These are phyloP conservation scores for Cosmia pyralina DNA, from an alignment of 2,888 invertebrate species.

Conservation along the genomic window DNA sequence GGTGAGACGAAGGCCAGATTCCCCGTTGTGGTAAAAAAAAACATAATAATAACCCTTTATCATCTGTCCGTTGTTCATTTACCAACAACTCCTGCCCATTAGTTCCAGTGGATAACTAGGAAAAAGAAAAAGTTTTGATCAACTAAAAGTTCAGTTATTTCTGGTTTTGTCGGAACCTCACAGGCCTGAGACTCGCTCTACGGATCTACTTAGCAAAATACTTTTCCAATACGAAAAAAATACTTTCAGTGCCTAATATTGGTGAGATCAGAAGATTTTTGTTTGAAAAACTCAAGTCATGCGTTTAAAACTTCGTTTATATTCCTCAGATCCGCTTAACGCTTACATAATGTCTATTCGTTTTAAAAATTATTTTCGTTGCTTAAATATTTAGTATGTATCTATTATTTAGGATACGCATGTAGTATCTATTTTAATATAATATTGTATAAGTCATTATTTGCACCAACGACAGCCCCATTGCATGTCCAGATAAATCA, in stretches of 20 bases:
- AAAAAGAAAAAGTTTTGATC: constrained; percentile 59
- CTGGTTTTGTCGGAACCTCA: constrained; percentile 37
- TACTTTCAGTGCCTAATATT: constrained; percentile 27
- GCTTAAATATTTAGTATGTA: too few relatives aligned
- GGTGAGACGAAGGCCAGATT: background rate
- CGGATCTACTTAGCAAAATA: constrained; percentile 41
- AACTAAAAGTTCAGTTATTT: constrained; percentile 42
- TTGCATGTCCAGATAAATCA: too few relatives aligned
- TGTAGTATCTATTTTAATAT: too few relatives aligned
- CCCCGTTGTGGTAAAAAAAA: background rate
- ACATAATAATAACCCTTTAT: background rate
- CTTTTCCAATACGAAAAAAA: constrained; percentile 54
- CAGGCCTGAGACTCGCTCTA: constrained; percentile 4
- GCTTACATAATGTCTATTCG: constrained; percentile 13
- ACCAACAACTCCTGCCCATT: background rate
- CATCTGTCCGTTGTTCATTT: constrained; percentile 16
- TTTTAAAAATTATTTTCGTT: too few relatives aligned
- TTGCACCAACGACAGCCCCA: too few relatives aligned
- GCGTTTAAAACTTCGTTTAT: constrained; percentile 46
- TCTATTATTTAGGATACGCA: too few relatives aligned
- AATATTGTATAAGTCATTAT: too few relatives aligned
- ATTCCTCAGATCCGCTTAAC: constrained; percentile 13
- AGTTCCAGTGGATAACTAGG: constrained; percentile 15
- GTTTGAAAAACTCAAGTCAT: constrained; percentile 36
- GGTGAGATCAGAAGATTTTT: constrained; percentile 33